These are phyloP conservation scores for Eublepharis macularius DNA, from an alignment of 2,113 vertebrate genomes.

Conservation along the genomic window DNA sequence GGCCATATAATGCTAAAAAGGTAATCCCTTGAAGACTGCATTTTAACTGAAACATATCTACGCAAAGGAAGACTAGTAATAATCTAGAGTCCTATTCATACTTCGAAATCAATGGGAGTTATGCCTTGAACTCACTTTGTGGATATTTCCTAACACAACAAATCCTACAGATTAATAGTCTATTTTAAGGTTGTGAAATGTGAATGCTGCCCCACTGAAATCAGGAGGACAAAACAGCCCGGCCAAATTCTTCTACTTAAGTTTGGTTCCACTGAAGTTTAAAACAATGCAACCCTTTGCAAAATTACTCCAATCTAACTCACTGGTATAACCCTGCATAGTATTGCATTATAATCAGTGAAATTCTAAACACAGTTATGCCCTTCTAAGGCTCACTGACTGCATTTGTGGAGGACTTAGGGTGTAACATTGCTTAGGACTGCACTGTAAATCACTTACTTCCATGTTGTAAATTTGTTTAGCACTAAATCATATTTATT, in stretches of 20 bases:
- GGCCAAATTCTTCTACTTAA: no score
- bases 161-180: background rate
- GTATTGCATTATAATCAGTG: no score
- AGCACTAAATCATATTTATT: background rate
- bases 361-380: no score
- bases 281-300: no score
- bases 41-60: background rate
- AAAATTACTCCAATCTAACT: no score
- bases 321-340: no score
- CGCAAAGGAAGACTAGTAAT: background rate
- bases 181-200: background rate
- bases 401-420: no score
- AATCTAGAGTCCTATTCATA: background rate
- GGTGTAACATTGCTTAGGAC: no score
- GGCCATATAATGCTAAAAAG: no score
- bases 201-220: background rate
- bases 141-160: background rate
- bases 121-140: background rate
- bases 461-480: background rate
- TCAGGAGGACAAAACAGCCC: background rate
- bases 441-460: background rate
- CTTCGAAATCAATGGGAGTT: background rate
- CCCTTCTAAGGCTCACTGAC: no score
- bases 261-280: background rate
- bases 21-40: background rate